Evolutionary conservation across 2,797 vertebrate genomes (phyloP).

Genomic region (Chaunax sp.): DNA sequence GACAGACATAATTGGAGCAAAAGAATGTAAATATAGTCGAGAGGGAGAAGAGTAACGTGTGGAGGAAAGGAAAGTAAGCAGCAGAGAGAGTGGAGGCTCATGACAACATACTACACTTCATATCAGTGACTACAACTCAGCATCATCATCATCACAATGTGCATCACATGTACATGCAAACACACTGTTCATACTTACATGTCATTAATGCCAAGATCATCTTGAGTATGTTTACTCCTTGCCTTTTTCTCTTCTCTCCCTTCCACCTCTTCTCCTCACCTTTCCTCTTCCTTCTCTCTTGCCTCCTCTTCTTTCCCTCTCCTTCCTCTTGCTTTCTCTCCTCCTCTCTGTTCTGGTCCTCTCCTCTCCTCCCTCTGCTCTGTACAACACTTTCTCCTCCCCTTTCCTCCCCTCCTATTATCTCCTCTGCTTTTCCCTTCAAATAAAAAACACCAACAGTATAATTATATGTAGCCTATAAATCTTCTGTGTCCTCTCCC

Average conservation of each 20-base stretch:
- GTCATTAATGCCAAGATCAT: conserved; percentile 36
- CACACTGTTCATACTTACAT: conserved; percentile 62
- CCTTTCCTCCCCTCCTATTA: conserved; percentile 41
- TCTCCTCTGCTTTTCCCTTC: conserved; percentile 43
- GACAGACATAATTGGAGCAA: conserved; percentile 19
- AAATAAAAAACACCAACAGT: conserved; percentile 40
- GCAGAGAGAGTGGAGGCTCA: not conserved
- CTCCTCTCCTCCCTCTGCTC: conserved; percentile 9
- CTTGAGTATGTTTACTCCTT: conserved; percentile 18
- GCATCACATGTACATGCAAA: conserved; percentile 22
- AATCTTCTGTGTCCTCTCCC: conserved; percentile 48
- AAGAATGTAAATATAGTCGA: conserved; percentile 5
- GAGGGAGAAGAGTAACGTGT: not conserved
- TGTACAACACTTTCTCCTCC: conserved; percentile 11
- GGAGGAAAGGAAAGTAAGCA: conserved; percentile 14
- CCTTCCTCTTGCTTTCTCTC: conserved; percentile 30
- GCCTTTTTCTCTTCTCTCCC: not conserved
- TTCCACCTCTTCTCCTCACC: not conserved
- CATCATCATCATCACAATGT: conserved; percentile 4
- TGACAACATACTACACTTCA: not conserved
- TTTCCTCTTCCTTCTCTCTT: not conserved
- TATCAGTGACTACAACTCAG: conserved; percentile 8
- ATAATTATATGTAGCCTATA: conserved; percentile 55
- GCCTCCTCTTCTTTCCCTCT: conserved; percentile 24
- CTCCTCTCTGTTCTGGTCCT: conserved; percentile 18